These are phyloP conservation scores for Caenorhabditis uteleia DNA, from an alignment of 2,888 invertebrate species.

Conservation along the genomic window DNA sequence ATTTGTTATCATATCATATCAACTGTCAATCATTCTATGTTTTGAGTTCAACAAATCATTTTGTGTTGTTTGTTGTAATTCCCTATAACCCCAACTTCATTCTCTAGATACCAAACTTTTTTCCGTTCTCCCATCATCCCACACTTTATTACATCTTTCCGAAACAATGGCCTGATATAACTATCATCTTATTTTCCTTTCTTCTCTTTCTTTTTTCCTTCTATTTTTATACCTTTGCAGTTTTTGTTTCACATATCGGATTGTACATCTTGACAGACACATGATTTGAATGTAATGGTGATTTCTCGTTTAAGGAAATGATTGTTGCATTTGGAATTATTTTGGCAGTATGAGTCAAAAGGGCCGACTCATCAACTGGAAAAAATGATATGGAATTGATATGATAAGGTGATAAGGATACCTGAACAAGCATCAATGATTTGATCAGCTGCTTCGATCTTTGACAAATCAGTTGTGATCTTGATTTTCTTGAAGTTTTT, in stretches of 20 bases:
- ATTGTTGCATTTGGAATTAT: constrained; percentile 32
- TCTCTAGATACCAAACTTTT: too few relatives aligned
- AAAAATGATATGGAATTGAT: too few relatives aligned
- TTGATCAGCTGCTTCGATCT: constrained; percentile 32
- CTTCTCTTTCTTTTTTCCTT: neutral
- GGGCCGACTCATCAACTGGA: constrained; percentile 28
- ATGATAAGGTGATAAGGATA: neutral
- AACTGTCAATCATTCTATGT: neutral
- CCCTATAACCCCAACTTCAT: too few relatives aligned
- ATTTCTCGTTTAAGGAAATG: constrained; percentile 37
- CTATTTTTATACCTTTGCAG: constrained; percentile 19
- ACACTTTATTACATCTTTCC: too few relatives aligned
- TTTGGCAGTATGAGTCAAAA: constrained; percentile 23
- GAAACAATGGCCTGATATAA: too few relatives aligned
- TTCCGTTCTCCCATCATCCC: too few relatives aligned
- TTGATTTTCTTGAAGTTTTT: constrained; percentile 34
- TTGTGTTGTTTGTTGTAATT: neutral
- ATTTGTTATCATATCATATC: neutral
- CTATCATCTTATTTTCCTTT: neutral
- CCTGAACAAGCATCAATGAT: constrained; percentile 30
- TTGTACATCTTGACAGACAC: constrained; percentile 39
- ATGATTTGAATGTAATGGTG: constrained; percentile 33
- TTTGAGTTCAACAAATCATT: neutral
- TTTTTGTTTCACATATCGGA: constrained; percentile 37
- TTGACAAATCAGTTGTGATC: constrained; percentile 29